Conservation (phyloP, 2,888 invertebrate species). For the Toxonevra muliebris region DNA sequence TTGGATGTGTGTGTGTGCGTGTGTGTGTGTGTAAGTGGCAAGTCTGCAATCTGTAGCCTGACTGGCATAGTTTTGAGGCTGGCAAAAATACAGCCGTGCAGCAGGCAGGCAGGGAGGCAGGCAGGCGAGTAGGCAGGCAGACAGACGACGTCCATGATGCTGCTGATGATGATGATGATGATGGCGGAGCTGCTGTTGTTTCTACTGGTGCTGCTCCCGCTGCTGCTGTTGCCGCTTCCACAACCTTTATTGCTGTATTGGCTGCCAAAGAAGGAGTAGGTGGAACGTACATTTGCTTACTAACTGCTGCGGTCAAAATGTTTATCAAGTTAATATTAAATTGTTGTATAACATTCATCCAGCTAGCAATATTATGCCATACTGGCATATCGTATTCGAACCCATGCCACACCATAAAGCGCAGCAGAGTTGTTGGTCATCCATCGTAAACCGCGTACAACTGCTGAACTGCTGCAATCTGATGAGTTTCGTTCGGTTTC, state of each 20-base stretch:
- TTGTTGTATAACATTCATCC: no score
- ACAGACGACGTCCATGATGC: slow-evolving; percentile 13
- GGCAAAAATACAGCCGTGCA: not conserved
- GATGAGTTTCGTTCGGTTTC: not conserved
- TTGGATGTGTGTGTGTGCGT: not conserved
- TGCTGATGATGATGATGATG: slow-evolving; percentile 1
- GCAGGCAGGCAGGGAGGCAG: not conserved
- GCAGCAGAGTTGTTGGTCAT: slow-evolving; percentile 5
- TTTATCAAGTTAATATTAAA: slow-evolving; percentile 62
- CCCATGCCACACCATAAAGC: slow-evolving; percentile 7
- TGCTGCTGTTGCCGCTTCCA: slow-evolving; percentile 17
- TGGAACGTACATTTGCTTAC: slow-evolving; percentile 22
- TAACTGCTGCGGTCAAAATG: slow-evolving; percentile 47
- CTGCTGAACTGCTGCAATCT: no score
- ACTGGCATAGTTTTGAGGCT: slow-evolving; percentile 12
- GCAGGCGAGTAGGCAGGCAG: slow-evolving; percentile 19
- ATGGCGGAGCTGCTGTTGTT: slow-evolving; percentile 10
- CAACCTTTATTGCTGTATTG: no score
- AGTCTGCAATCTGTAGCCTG: slow-evolving; percentile 23
- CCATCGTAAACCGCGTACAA: no score
- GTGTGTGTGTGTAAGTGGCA: slow-evolving; percentile 16
- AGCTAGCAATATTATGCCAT: no score
- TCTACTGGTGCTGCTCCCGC: slow-evolving; percentile 21
- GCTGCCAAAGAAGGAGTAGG: not conserved
- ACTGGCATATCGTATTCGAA: no score